Evolutionary conservation across 2,888 invertebrate species (phyloP).

Genomic region (Lycaena phlaeas): DNA sequence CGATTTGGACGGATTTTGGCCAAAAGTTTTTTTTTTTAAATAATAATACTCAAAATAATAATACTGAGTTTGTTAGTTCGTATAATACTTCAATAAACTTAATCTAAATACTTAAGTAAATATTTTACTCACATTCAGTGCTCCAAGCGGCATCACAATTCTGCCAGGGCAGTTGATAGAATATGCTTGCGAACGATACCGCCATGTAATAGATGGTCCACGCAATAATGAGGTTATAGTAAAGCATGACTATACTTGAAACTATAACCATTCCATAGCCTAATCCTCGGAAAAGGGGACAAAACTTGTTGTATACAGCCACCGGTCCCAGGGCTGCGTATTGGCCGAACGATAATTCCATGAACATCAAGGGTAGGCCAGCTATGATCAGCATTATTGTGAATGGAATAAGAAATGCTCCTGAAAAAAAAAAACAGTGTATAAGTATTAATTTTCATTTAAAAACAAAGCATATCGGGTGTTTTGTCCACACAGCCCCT

Average conservation of each 20-base stretch:
- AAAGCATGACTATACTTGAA: slow-evolving; percentile 82
- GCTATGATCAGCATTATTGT: slow-evolving; percentile 85
- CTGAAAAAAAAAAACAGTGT: slow-evolving; percentile 42
- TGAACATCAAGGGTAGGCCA: slow-evolving; percentile 86
- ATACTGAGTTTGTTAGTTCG: no score
- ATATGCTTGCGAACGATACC: slow-evolving; percentile 75
- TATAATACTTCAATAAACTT: no score
- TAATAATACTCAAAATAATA: no score
- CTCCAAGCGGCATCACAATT: slow-evolving; percentile 82
- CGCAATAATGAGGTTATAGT: slow-evolving; percentile 83
- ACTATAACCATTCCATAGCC: slow-evolving; percentile 85
- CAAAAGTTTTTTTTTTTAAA: no score
- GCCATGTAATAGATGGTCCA: slow-evolving; percentile 85
- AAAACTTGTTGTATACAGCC: slow-evolving; percentile 85
- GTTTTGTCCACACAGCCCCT: no score
- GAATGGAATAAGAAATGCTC: slow-evolving; percentile 89
- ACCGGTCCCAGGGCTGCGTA: slow-evolving; percentile 85
- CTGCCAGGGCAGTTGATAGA: slow-evolving; percentile 79
- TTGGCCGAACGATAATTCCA: slow-evolving; percentile 89
- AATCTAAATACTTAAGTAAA: not conserved
- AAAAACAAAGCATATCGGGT: no score
- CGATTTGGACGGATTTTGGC: no score
- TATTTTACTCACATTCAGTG: slow-evolving; percentile 67
- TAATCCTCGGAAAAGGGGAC: slow-evolving; percentile 81
- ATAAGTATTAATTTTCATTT: no score